Base-by-base conservation (phyloP, 2,797 vertebrate species). In the Sebastes iracundus region DNA sequence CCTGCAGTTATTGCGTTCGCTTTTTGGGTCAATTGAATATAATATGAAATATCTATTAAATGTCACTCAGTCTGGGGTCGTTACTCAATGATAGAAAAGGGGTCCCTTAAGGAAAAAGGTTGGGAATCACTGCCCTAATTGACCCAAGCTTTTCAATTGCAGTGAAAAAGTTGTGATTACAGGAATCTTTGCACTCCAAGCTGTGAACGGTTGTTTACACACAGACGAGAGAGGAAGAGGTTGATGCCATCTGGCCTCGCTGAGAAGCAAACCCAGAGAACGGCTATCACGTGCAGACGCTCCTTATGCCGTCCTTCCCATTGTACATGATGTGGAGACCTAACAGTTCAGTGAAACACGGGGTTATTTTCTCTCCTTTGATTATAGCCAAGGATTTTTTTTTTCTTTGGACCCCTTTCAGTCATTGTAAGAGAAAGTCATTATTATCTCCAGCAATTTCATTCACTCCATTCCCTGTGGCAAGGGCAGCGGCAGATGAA, bases 131-230 rank as follows among this genome's bases (percentile, higher is more conserved):
- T 53, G 64, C 66, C 82, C 68, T 82, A 42, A 46, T 81, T 82
- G 78, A 27, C 28, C 52, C 2, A 0, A 46, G 49, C 20, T n/a
- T 71, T 87, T 83, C 63, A 80, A 61, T 20, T 76, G 62, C 83
- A 79, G 59, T 0, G 23, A 32, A 53, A 46, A 72, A 64, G 60
- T 76, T 25, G 30, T 87, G 79, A 91, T 93, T 81, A 85, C 70
- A 80, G 80, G 66, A 86, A 87, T 90, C 75, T 80, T 75, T 72
- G 85, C 80, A 67, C 75, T 67, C 68, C 27, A 85, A 79, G 72
- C 88, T 79, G 75, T 76, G 79, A 90, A 74, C 66, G 62, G 80
- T 92, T 92, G 87, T 93, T 93, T 90, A 80, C 80, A 88, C 82
- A 84, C 62, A 80, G 78, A 75, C 13, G 14, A 79, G 69, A 73